phyloP scores from a whole-genome alignment of 2,113 vertebrate genomes.

The Crotophaga sulcirostris region DNA sequence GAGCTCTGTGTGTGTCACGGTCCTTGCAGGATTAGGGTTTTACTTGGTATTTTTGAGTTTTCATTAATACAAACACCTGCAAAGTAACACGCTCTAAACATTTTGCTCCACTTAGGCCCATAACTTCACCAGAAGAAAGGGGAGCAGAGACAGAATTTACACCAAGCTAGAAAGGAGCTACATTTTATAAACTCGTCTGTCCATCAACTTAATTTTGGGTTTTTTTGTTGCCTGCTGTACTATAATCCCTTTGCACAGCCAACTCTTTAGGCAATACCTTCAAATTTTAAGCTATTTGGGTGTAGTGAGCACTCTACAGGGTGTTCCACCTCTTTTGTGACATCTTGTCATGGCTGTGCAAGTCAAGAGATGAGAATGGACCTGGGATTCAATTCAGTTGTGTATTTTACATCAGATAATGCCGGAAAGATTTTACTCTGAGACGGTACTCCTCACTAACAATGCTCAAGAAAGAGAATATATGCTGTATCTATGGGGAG shows the following conservation, averaged over 20 bases:
- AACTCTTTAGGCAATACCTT: not conserved
- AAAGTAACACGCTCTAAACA: not conserved
- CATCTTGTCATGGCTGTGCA: not conserved
- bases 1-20: fast-evolving
- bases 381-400: slow-evolving; percentile 7
- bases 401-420: not conserved
- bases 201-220: not conserved
- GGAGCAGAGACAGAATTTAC: not conserved
- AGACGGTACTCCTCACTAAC: not conserved
- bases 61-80: not conserved
- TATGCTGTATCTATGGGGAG: not conserved
- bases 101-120: not conserved
- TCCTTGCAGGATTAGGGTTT: not conserved
- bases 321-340: not conserved
- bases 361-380: not conserved
- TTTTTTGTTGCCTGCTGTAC: not conserved
- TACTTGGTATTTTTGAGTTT: not conserved
- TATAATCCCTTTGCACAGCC: not conserved
- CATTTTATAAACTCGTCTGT: not conserved
- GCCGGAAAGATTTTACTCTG: not conserved
- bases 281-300: not conserved
- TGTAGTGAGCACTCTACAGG: not conserved
- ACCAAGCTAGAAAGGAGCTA: not conserved
- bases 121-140: not conserved
- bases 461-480: not conserved